A percentile compares a stretch with the other conserved stretches of the same genome.
phyloP scores from a whole-genome alignment of 2,888 invertebrate genomes.

The Cryptocephalus moraei region DNA sequence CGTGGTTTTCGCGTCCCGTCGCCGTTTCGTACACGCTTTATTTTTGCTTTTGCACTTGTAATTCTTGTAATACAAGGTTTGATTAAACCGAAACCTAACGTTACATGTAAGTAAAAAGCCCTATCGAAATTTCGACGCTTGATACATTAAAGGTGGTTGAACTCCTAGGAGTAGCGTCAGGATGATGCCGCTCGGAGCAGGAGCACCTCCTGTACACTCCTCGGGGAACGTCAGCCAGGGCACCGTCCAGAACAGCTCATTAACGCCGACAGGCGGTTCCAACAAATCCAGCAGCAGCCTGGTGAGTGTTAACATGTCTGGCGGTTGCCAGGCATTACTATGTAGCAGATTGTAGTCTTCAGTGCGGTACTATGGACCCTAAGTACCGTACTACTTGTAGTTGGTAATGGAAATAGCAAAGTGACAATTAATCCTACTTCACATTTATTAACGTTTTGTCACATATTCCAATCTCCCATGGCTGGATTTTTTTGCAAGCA shows the following conservation, averaged over 20 bases:
- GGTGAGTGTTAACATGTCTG: constrained; percentile 26
- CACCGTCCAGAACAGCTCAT: constrained; percentile 38
- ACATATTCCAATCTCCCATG: too few species aligned
- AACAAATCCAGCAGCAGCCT: constrained; percentile 46
- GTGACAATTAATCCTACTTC: too few species aligned
- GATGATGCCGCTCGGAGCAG: constrained; percentile 66
- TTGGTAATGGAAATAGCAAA: too few species aligned
- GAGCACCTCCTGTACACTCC: constrained; percentile 51
- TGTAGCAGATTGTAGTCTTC: too few species aligned
- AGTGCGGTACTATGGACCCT: neutral
- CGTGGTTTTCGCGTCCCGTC: too few species aligned
- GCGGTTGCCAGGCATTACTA: neutral
- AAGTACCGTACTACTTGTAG: neutral
- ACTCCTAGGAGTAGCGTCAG: constrained; percentile 9
- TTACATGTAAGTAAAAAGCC: too few species aligned
- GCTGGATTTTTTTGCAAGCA: too few species aligned
- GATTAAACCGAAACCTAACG: too few species aligned
- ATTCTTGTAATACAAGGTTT: too few species aligned
- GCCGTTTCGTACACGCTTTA: neutral
- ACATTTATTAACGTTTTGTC: too few species aligned
- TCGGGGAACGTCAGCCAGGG: constrained; percentile 34
- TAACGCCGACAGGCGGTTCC: constrained; percentile 44
- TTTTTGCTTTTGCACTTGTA: too few species aligned
- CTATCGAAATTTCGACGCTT: too few species aligned
- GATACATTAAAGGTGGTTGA: neutral